Base-by-base conservation (phyloP, 1,140 invertebrate species). In the Triops cancriformis region DNA sequence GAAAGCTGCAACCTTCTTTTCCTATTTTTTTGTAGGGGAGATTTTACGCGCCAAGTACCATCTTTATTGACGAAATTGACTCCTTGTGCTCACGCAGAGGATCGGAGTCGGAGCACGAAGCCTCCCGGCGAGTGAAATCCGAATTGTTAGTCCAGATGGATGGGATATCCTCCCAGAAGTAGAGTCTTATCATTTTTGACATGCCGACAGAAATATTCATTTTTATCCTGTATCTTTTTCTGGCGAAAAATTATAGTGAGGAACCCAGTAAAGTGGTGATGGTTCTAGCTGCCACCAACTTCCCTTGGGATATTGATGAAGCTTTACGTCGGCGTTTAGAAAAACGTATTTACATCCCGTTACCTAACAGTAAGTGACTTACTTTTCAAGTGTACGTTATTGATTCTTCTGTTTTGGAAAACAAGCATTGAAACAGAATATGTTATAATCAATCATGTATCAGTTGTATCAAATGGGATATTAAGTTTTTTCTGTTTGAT, bases 51-150 rank as follows among this genome's bases (percentile, higher is more conserved):
- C 98, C 98, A 18, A 97, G 95, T 82, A 99, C 97, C 72, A 99
- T 99, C 81, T 99, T 99, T 85, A 97, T 99, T 79, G 98, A 99
- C 87, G 98, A 99, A 89, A 99, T 99, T 78, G 98, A 99, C 87
- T 98, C 97, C 6, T 86, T 99, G 74, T 99, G 97, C 85, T 98
- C 96, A 1, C 89, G 94, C 80, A 88, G 98, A 85, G 98, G 97
- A 73, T 95, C 94, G 1, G 96, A 98, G 83, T 95, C 94, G 26
- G 98, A 99, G 85, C 97, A 99, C 85, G 98, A 99, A 87, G 97
- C 98, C 26, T 98, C 95, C 79, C 87, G 98, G 75, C 88, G 98
- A 82, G 96, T 99, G 9, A 99, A 99, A 86, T 98, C 96, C 0
- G 98, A 99, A 86, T 87, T 99, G 77, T 88, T 99, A 10, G 95